A percentile compares a stretch with the other conserved stretches of the same genome.
Conservation (phyloP, 2,797 vertebrate species). For the Notamacropus eugenii region DNA sequence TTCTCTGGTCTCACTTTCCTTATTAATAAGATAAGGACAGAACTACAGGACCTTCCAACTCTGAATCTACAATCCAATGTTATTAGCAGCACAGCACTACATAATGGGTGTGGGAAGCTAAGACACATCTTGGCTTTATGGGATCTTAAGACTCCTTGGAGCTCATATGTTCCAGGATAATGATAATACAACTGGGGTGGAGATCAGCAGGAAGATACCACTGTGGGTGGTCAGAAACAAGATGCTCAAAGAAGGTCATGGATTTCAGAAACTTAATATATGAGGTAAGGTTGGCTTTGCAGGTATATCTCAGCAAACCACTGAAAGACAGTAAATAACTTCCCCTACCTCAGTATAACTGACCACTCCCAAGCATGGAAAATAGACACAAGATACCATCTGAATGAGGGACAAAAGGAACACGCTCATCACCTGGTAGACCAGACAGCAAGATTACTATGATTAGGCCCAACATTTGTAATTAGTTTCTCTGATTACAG, state of each 20-base stretch:
- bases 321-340: conserved; percentile 4
- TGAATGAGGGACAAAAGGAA: conserved; percentile 19
- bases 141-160: not conserved
- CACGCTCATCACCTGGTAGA: conserved; percentile 5
- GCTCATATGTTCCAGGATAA: not conserved
- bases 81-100: not conserved
- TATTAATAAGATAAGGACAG: not conserved
- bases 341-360: not conserved
- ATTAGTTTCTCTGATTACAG: conserved; percentile 17
- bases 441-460: conserved; percentile 1
- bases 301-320: conserved; percentile 11
- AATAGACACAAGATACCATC: not conserved
- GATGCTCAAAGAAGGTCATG: not conserved
- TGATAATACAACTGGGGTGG: not conserved
- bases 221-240: not conserved
- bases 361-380: conserved; percentile 6
- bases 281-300: not conserved
- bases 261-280: conserved; percentile 19
- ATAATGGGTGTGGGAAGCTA: not conserved
- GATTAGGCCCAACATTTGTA: conserved; percentile 25
- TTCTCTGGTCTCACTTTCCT: not conserved
- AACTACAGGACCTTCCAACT: not conserved
- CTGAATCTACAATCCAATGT: not conserved
- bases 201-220: not conserved
- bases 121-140: not conserved